Evolutionary conservation across 1,140 invertebrate genomes (phyloP).

Genomic region (Papilio aristodemus): DNA sequence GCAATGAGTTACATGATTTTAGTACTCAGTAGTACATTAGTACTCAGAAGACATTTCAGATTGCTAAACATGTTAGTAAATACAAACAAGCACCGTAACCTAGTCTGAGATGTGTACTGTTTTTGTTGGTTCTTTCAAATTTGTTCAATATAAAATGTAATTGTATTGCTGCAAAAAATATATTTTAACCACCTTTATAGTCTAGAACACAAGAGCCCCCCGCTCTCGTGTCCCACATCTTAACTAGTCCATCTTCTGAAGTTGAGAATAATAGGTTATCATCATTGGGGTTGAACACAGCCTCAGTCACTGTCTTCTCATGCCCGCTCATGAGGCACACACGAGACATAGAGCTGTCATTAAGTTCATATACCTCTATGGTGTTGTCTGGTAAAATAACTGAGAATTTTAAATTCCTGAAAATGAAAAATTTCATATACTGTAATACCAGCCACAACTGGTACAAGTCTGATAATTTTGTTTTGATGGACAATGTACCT

Average conservation of each 20-base stretch:
- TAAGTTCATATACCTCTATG: constrained; percentile 66
- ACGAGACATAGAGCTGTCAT: constrained; percentile 56
- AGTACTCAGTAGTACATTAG: no score
- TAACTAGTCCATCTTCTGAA: constrained; percentile 82
- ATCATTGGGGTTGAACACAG: constrained; percentile 83
- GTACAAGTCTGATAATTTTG: no score
- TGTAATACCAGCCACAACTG: no score
- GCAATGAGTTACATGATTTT: no score
- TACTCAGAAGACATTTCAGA: no score
- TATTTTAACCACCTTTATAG: constrained; percentile 81
- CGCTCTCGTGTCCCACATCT: constrained; percentile 84
- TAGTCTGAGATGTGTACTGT: no score
- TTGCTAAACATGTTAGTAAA: no score
- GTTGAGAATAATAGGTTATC: constrained; percentile 83
- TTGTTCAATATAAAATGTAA: no score
- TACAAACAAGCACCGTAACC: no score
- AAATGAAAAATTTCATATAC: constrained; percentile 26
- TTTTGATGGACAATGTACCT: no score
- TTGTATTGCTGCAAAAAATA: constrained; percentile 14
- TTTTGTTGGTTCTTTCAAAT: no score
- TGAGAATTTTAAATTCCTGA: constrained; percentile 62
- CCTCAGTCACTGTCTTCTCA: constrained; percentile 77
- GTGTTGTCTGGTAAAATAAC: constrained; percentile 58
- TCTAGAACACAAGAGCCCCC: constrained; percentile 79
- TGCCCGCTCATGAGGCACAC: constrained; percentile 71